These are phyloP conservation scores for Camptogramma bilineatum DNA, from an alignment of 2,888 invertebrate genomes.

Conservation along the genomic window DNA sequence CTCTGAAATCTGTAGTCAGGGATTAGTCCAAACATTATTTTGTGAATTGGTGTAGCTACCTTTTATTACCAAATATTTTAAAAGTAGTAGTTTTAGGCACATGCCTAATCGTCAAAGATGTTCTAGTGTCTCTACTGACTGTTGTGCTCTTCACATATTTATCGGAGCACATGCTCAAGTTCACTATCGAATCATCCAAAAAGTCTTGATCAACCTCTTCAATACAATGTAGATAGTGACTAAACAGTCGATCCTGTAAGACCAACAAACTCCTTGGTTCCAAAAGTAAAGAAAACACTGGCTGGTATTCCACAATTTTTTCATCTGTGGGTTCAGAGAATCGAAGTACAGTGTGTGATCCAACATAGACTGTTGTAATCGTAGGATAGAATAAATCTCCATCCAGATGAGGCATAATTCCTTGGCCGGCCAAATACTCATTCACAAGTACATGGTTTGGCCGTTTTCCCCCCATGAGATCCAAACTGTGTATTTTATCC, in stretches of 20 bases:
- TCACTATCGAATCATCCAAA: conserved; percentile 86
- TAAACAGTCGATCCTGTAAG: conserved; percentile 93
- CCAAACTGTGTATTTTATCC: conserved; percentile 88
- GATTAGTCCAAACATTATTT: conserved; percentile 7
- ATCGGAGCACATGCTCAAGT: conserved; percentile 87
- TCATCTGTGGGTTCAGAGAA: conserved; percentile 87
- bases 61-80: conserved; percentile 86
- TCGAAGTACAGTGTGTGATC: conserved; percentile 95
- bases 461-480: conserved; percentile 88
- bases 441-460: conserved; percentile 98
- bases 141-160: conserved; percentile 83
- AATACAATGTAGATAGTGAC: conserved; percentile 94
- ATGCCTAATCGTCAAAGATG: conserved; percentile 96
- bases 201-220: conserved; percentile 88
- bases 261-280: conserved; percentile 96
- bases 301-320: conserved; percentile 58
- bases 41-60: conserved; percentile 45
- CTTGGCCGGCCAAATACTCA: conserved; percentile 97
- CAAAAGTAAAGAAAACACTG: conserved; percentile 90
- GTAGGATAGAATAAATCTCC: conserved; percentile 97
- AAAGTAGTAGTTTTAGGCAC: conserved; percentile 94
- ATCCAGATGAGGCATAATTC: conserved; percentile 98
- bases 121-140: conserved; percentile 88
- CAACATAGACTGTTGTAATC: conserved; percentile 96
- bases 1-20: not conserved